These are phyloP conservation scores for Cheilosia grossa DNA, from an alignment of 2,888 invertebrate genomes.

Conservation along the genomic window DNA sequence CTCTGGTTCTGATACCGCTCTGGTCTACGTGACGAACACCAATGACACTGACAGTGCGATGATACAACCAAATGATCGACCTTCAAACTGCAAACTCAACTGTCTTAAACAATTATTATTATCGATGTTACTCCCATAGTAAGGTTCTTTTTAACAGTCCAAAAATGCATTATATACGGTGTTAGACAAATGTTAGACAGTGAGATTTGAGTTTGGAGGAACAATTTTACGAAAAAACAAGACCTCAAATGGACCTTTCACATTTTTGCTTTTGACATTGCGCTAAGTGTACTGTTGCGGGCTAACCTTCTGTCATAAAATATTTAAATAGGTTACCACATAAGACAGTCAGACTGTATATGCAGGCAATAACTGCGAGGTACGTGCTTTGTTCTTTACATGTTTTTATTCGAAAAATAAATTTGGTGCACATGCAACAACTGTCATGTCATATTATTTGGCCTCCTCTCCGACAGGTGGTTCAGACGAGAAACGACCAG, in stretches of 20 bases:
- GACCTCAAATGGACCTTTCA: conserved; percentile 20
- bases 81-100: conserved; percentile 16
- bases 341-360: background rate
- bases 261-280: conserved; percentile 28
- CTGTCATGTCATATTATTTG: conserved; percentile 3
- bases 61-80: conserved; percentile 19
- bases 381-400: conserved; percentile 12
- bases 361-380: background rate
- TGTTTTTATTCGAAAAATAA: conserved; percentile 7
- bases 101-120: background rate
- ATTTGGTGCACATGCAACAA: conserved; percentile 25
- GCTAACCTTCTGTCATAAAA: conserved; percentile 37
- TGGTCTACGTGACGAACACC: conserved; percentile 56
- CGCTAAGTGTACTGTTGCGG: background rate
- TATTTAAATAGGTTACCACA: conserved; percentile 19
- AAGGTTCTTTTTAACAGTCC: conserved; percentile 12
- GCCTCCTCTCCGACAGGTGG: conserved; percentile 21
- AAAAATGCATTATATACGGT: background rate
- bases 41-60: conserved; percentile 39
- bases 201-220: background rate
- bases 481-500: background rate
- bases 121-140: background rate
- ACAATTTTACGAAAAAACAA: background rate
- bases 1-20: background rate
- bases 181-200: conserved; percentile 10